A percentile compares a stretch with the other conserved stretches of the same genome.
These are phyloP conservation scores for Lasioglossum pauxillum DNA, from an alignment of 2,888 invertebrate genomes.

Conservation along the genomic window DNA sequence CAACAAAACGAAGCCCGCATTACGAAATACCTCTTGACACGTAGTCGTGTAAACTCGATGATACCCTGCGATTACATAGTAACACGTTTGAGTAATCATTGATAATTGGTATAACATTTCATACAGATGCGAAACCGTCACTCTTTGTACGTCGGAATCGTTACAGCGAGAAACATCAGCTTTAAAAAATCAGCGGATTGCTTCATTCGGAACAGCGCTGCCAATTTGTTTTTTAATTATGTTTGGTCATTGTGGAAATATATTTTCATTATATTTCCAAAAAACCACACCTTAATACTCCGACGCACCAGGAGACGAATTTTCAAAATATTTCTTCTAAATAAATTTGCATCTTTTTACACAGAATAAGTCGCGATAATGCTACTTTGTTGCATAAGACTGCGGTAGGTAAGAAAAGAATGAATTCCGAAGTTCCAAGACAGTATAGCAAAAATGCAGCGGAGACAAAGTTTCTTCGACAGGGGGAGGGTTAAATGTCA, in stretches of 20 bases:
- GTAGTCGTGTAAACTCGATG: background rate
- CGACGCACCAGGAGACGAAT: background rate
- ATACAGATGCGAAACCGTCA: background rate
- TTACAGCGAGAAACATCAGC: background rate
- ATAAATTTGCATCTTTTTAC: background rate
- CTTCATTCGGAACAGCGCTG: no score
- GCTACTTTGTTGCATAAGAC: background rate
- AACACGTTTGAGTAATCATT: background rate
- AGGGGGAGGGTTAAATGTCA: background rate
- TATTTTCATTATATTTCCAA: background rate
- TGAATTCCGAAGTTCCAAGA: background rate
- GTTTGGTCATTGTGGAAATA: no score
- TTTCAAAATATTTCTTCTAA: background rate
- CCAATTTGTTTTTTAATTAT: no score
- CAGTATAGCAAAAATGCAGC: background rate
- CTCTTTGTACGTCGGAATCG: background rate
- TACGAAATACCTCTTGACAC: background rate
- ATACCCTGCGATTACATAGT: background rate
- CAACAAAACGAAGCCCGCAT: background rate
- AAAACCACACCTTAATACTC: background rate
- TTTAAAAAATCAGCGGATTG: no score
- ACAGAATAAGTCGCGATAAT: background rate
- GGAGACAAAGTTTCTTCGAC: background rate
- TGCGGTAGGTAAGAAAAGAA: background rate
- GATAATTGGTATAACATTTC: background rate